Evolutionary conservation across 2,888 invertebrate genomes (phyloP), one percentile per base, ranked within the genome.

Genomic region (Epsilonema sp.): DNA sequence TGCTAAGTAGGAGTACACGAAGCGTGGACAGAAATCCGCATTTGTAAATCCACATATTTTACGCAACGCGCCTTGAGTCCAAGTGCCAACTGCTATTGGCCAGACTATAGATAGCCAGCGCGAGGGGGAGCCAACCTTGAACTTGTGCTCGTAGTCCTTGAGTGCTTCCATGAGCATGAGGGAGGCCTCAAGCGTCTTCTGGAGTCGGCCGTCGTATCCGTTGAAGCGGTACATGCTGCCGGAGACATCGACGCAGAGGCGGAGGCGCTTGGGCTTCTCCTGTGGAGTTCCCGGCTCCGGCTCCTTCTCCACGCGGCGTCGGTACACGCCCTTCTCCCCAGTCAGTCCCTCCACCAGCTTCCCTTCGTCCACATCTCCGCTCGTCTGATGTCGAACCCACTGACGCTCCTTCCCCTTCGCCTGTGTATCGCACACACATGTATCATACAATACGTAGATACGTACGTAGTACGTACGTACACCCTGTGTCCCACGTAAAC

Each of bases 161-260:
- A 92, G 77, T 0, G 89, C 81, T 64, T 92, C 90, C 75, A 85
- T 85, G 0, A 86, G 74, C 62, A 90, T 74, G 1, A 89, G 79
- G 16, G 80, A 79, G 0, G 84, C 83, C 65, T 89, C 87, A 70
- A 89, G 75, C 55, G 85, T 79, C 50, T 89, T 76, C 63, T 90
- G 86, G 48, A 94, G 73, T 45, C 92, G 78, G 0, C 83, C 81
- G 69, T 94, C 94, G 67, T 87, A 83, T 0, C 89, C 81, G 65
- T 94, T 92, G 65, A 92, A 92, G 74, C 85, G 77, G 63, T 92
- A 92, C 90, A 92, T 92, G 54, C 86, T 87, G 2, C 90, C 92
- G 2, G 87, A 89, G 0, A 90, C 87, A 67, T 94, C 94, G 0
- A 85, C 78, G 0, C 90, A 78, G 0, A 90, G 71, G 48, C 81